phyloP scores from a whole-genome alignment of 1,140 invertebrate species.

The Leptoteleia sp. region DNA sequence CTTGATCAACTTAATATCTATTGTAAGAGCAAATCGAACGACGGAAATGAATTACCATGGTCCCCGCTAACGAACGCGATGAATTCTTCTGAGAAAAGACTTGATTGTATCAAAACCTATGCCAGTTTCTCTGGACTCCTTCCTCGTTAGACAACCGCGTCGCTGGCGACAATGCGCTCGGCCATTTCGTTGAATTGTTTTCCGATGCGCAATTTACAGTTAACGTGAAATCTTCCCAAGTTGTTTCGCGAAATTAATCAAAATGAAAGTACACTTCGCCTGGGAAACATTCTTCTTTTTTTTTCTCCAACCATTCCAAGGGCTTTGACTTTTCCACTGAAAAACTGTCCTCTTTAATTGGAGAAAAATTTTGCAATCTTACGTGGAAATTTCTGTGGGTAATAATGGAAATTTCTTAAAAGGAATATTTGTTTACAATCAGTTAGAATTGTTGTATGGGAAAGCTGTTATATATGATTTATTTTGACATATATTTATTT shows the following conservation, averaged over 20 bases:
- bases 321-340: too few relatives aligned
- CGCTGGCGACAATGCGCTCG: conserved; percentile 3
- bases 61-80: conserved; percentile 50
- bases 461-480: too few relatives aligned
- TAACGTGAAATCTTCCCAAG: not conserved
- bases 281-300: too few relatives aligned
- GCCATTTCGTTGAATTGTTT: too few relatives aligned
- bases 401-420: too few relatives aligned
- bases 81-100: conserved; percentile 51
- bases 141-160: conserved; percentile 27
- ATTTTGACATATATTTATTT: too few relatives aligned
- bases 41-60: conserved; percentile 23
- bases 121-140: conserved; percentile 11
- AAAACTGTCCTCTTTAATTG: too few relatives aligned
- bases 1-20: conserved; percentile 35
- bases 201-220: conserved; percentile 9
- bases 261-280: conserved; percentile 16
- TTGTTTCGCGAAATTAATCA: conserved; percentile 8
- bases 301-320: too few relatives aligned
- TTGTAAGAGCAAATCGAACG: conserved; percentile 40
- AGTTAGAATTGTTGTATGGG: too few relatives aligned
- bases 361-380: too few relatives aligned
- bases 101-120: conserved; percentile 47
- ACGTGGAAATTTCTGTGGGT: too few relatives aligned
- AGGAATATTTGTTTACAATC: too few relatives aligned